Evolutionary conservation across 2,888 invertebrate species (phyloP), one percentile per base, ranked within the genome.

Genomic region (Chymomyza fuscimana): DNA sequence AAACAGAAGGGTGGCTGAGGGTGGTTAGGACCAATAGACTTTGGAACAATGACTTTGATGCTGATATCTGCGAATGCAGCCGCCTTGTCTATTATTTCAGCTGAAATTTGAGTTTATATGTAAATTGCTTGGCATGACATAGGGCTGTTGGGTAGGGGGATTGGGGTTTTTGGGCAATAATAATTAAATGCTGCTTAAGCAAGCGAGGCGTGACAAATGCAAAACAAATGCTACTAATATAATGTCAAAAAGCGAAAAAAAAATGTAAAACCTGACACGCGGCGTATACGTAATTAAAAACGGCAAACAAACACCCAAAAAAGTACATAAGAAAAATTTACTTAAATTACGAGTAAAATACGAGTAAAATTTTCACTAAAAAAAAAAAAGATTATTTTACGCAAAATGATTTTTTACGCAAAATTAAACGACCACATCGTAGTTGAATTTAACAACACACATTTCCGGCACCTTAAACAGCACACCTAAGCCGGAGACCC

Each of bases 381-480:
- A 54, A 52, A 52, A 19, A 19, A 2, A 5, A 19, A 54, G 54
- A 15, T 54, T 54, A 7, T 19, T n/a, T 22, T 25, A 63, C 50
- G 58, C 72, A 59, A 69, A 77, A 74, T 76, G 69, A 69, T 76
- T 71, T 81, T 73, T 78, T 75, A 81, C 73, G 81, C 76, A 74
- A 81, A 77, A 84, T 83, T 83, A 81, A 82, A 84, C 82, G 74
- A 78, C 74, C 76, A 73, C 74, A 46, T 12, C 10, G 78, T 69
- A 67, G 67, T 66, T 67, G 67, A 65, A 67, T 46, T 51, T 63
- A 62, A 59, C 72, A 72, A 60, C 70, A 70, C 76, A 71, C 66
- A 75, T 70, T 71, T 74, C 69, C 76, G 69, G 67, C 40, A 72
- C 69, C 60, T 65, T 40, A 56, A 22, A n/a, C 50, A 63, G 65